These are phyloP conservation scores for Cotesia typhae DNA, from an alignment of 1,140 invertebrate genomes.

Conservation along the genomic window DNA sequence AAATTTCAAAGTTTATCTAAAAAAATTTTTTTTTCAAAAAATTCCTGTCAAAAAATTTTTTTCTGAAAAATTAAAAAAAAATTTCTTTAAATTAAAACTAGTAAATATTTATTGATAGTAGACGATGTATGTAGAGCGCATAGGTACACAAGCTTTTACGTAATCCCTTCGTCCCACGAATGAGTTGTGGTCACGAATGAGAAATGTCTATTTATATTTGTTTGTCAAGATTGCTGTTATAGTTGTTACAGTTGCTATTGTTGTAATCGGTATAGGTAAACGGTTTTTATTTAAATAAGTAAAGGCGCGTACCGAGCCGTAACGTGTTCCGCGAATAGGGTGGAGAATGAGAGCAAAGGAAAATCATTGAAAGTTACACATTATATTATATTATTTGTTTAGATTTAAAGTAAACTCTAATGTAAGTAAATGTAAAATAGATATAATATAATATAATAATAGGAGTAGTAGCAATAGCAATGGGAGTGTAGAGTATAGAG, in stretches of 20 bases:
- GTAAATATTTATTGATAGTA: no score
- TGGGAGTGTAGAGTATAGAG: no score
- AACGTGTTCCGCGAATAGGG: conserved; percentile 21
- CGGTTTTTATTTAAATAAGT: conserved; percentile 15
- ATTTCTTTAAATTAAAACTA: no score
- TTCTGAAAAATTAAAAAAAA: no score
- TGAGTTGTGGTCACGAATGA: conserved; percentile 23
- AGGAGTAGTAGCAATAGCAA: no score
- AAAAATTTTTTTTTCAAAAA: no score
- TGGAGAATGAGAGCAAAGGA: conserved; percentile 25
- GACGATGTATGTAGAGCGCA: background rate
- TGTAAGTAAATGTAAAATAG: no score
- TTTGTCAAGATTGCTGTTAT: no score
- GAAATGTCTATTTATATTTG: conserved; percentile 20
- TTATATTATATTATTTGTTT: background rate
- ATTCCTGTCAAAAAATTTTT: no score
- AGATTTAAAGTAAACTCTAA: no score
- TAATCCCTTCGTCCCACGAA: conserved; percentile 10
- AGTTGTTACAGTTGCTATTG: background rate
- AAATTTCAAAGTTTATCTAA: no score
- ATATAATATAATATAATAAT: no score
- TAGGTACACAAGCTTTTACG: background rate
- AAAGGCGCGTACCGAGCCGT: conserved; percentile 29
- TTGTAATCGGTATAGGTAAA: background rate
- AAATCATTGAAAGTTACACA: conserved; percentile 22